A percentile compares a stretch with the other conserved stretches of the same genome.
These are phyloP conservation scores for Argentina silus DNA, from an alignment of 2,797 vertebrate genomes.

Conservation along the genomic window DNA sequence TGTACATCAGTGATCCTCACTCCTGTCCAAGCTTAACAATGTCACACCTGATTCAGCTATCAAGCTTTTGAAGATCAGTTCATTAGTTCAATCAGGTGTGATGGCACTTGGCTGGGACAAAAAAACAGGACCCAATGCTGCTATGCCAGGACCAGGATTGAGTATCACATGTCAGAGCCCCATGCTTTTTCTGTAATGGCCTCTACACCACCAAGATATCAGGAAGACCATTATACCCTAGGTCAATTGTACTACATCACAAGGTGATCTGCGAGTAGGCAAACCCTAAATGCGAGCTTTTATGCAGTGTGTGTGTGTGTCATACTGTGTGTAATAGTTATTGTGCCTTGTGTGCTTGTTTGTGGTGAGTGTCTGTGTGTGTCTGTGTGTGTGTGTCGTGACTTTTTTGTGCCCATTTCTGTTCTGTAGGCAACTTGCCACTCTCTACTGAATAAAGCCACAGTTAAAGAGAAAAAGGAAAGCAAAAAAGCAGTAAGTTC, in stretches of 20 bases:
- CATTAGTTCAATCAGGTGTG: too few relatives aligned
- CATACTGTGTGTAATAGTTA: neutral
- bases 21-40: too few relatives aligned
- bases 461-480: slow-evolving; percentile 99
- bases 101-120: too few relatives aligned
- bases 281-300: neutral
- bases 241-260: neutral
- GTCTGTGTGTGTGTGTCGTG: slow-evolving; percentile 79
- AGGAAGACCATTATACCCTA: neutral
- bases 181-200: neutral
- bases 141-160: too few relatives aligned
- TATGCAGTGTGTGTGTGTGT: neutral
- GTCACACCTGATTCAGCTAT: too few relatives aligned
- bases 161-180: too few relatives aligned
- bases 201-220: neutral
- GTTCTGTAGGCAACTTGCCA: slow-evolving; percentile 99
- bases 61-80: too few relatives aligned
- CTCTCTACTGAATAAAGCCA: slow-evolving; percentile 99
- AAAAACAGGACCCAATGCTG: too few relatives aligned
- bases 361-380: slow-evolving; percentile 56
- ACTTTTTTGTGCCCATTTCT: slow-evolving; percentile 99
- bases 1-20: too few relatives aligned
- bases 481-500: slow-evolving; percentile 99
- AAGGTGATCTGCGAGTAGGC: neutral
- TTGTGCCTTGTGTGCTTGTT: slow-evolving; percentile 19